These are phyloP conservation scores for Allophyes oxyacanthae DNA, from an alignment of 2,888 invertebrate genomes.

Conservation along the genomic window DNA sequence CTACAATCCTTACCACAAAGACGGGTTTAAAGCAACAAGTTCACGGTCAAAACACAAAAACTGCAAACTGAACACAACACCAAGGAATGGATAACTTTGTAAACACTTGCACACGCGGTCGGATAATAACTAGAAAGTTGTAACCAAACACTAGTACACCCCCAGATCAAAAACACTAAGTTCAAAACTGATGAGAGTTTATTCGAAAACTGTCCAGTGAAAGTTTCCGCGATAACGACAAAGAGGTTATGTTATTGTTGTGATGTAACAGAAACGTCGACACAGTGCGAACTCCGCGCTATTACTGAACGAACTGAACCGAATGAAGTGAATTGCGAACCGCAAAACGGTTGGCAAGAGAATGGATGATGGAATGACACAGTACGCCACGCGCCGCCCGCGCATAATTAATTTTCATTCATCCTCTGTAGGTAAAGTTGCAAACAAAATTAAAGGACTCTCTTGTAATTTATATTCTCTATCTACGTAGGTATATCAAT, in stretches of 20 bases:
- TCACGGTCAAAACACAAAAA: slow-evolving; percentile 74
- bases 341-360: slow-evolving; percentile 55
- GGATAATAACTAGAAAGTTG: slow-evolving; percentile 29
- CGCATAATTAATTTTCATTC: slow-evolving; percentile 16
- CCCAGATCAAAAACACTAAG: slow-evolving; percentile 12
- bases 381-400: neutral
- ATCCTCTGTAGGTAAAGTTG: too few relatives aligned
- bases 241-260: slow-evolving; percentile 82
- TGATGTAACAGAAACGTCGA: slow-evolving; percentile 65
- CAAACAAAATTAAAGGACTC: too few relatives aligned
- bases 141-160: slow-evolving; percentile 9
- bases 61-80: slow-evolving; percentile 70
- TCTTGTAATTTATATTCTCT: too few relatives aligned
- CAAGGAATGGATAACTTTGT: slow-evolving; percentile 76
- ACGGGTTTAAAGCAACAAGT: slow-evolving; percentile 75
- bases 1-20: slow-evolving; percentile 66
- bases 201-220: slow-evolving; percentile 59
- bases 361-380: slow-evolving; percentile 51
- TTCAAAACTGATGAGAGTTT: slow-evolving; percentile 38
- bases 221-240: slow-evolving; percentile 73
- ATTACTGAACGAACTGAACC: slow-evolving; percentile 69
- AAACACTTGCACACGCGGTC: slow-evolving; percentile 74
- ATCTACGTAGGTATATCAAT: too few relatives aligned
- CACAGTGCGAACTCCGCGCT: slow-evolving; percentile 66
- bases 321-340: slow-evolving; percentile 64